Base-by-base conservation (phyloP, 2,797 vertebrate species). In the Oreonectes daqikongensis region DNA sequence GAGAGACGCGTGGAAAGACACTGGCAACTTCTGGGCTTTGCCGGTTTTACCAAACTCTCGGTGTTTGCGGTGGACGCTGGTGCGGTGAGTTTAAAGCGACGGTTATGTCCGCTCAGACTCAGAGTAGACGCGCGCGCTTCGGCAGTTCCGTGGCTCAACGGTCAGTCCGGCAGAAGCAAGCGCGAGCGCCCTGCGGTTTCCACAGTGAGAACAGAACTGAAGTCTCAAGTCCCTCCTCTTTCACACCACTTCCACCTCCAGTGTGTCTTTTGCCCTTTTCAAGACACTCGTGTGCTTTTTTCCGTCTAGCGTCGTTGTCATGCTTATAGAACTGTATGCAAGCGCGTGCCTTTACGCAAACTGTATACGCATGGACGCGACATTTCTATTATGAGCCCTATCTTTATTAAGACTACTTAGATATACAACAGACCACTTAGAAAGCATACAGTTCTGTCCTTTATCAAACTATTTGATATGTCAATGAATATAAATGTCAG, bases 171-270 rank as follows among this genome's bases (percentile, higher is more conserved):
- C 9, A 14, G 72, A 64, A 42, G 12, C 35, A 67, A 68, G 72
- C 69, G n/a, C 63, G 42, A 61, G 53, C 65, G 57, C 38, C 76
- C 24, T 44, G 20, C 68, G n/a, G 71, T 80, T 65, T 65, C 63
- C 72, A 68, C 81, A 55, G 72, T 28, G 55, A 81, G 67, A 65
- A 52, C 35, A 64, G 46, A 75, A 72, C 57, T 75, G 75, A 42
- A 69, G 71, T 70, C 77, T 75, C 77, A 82, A 78, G 79, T 79
- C 84, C 83, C 81, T 81, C 84, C 83, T 79, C 81, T 75, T 70
- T 75, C 72, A 22, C 48, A 67, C 55, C 60, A 40, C 40, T 55
- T 69, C 57, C 68, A 64, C 76, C 52, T 63, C 28, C 35, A n/a
- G 4, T 28, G 72, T 59, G 61, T 61, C 65, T 68, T 17, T 12